phyloP scores from a whole-genome alignment of 2,888 invertebrate genomes.

The Dynastes tityus region DNA sequence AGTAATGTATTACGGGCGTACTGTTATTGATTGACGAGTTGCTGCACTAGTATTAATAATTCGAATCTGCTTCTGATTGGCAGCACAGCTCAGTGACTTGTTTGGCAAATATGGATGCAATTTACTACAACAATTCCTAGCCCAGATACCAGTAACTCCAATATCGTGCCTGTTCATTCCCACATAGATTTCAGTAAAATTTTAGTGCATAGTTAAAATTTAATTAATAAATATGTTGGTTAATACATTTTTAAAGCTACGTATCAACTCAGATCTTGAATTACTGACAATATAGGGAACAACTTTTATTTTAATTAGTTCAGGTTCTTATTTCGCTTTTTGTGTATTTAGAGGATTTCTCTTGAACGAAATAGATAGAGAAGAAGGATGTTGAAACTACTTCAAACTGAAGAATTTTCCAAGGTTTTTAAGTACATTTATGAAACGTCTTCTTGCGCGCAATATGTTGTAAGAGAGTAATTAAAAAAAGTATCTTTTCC shows the following conservation, averaged over 20 bases:
- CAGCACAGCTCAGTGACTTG: conserved; percentile 9
- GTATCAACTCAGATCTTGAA: neutral
- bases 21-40: neutral
- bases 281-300: too few species aligned
- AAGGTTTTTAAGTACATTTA: too few species aligned
- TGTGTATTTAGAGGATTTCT: too few species aligned
- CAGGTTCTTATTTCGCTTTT: too few species aligned
- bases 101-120: conserved; percentile 4
- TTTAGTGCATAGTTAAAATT: neutral
- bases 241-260: neutral
- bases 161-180: neutral
- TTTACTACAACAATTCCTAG: conserved; percentile 12
- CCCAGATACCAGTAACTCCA: neutral
- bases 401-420: too few species aligned
- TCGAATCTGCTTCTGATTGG: conserved; percentile 16
- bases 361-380: too few species aligned
- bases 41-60: conserved; percentile 4
- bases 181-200: neutral
- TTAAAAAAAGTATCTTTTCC: too few species aligned
- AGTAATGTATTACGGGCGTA: neutral
- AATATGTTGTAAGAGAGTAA: too few species aligned
- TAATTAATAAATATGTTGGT: neutral
- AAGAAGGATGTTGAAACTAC: too few species aligned
- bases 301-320: too few species aligned
- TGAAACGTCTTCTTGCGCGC: too few species aligned